Base-by-base conservation (phyloP, 1,140 invertebrate species). In the Hesperophylax magnus region DNA sequence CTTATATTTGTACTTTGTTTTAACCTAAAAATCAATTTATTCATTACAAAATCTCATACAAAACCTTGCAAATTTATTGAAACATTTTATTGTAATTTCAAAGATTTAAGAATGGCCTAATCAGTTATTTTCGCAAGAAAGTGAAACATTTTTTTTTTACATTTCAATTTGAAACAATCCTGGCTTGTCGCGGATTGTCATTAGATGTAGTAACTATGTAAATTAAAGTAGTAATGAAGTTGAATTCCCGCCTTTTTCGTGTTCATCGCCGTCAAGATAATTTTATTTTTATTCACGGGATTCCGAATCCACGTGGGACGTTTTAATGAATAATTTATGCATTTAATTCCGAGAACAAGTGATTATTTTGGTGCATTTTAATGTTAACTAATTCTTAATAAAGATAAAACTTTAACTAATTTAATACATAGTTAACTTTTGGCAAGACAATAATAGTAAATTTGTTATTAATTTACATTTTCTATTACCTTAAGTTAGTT, bases 271-370 rank as follows among this genome's bases (percentile, higher is more conserved):
- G 18, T 61, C 20, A 18, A 61, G 14, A 18, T 61, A 47, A 61
- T 24, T 61, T 61, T 61, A 61, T 20, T 61, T 61, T 61, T 61
- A 61, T 61, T 61, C 58, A 61, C 7, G 58, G 20, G 58, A 61
- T 61, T 22, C 7, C 24, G 9, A 22, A 61, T 61, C 58, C 24
- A 18, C 18, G 20, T 4, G 3, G 18, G 20, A 24, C 9, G 58
- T n/a, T 61, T 61, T 61, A 61, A 61, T 61, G 58, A 61, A 24
- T 61, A 61, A 24, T 61, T 61, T 18, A 61, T 61, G 18, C 24
- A 22, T 20, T 24, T 24, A 61, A 20, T 20, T 22, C 58, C 4
- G 18, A 47, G 39, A 24, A 9, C 24, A 61, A 61, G 58, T 20
- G 18, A 61, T 61, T 18, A 61, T 20, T 61, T 61, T 22, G 58